phyloP scores from a whole-genome alignment of 2,888 invertebrate species.

The Cheiracanthium punctorium region DNA sequence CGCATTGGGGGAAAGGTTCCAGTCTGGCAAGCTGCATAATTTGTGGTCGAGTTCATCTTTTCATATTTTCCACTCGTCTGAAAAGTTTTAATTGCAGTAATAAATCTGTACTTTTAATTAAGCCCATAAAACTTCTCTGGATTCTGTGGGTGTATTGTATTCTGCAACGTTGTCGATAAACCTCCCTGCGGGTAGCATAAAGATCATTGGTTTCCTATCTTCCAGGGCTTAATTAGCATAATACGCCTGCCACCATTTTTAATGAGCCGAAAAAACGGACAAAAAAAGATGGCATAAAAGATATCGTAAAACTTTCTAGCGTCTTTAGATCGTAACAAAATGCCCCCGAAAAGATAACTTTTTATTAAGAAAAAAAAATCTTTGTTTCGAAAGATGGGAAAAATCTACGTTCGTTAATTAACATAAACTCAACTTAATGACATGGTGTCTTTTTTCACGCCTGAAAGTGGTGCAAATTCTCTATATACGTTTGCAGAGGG shows the following conservation, averaged over 20 bases:
- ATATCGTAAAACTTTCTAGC: slow-evolving; percentile 69
- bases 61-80: slow-evolving; percentile 70
- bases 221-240: slow-evolving; percentile 68
- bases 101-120: slow-evolving; percentile 70
- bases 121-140: slow-evolving; percentile 67
- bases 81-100: slow-evolving; percentile 70
- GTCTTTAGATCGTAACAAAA: slow-evolving; percentile 66
- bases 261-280: slow-evolving; percentile 69
- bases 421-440: slow-evolving; percentile 70
- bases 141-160: slow-evolving; percentile 67
- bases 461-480: slow-evolving; percentile 64
- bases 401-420: slow-evolving; percentile 64
- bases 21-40: slow-evolving; percentile 67
- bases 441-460: slow-evolving; percentile 63
- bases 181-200: slow-evolving; percentile 58
- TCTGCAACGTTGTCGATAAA: slow-evolving; percentile 46
- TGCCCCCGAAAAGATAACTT: slow-evolving; percentile 63
- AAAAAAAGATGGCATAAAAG: slow-evolving; percentile 69
- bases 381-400: slow-evolving; percentile 51
- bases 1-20: slow-evolving; percentile 61
- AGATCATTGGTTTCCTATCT: slow-evolving; percentile 69
- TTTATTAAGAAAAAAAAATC: slow-evolving; percentile 60
- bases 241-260: slow-evolving; percentile 69
- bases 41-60: slow-evolving; percentile 69
- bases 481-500: slow-evolving; percentile 11